A percentile compares a stretch with the other conserved stretches of the same genome.
phyloP scores from a whole-genome alignment of 1,140 invertebrate species.

The Zaprionus davidi region DNA sequence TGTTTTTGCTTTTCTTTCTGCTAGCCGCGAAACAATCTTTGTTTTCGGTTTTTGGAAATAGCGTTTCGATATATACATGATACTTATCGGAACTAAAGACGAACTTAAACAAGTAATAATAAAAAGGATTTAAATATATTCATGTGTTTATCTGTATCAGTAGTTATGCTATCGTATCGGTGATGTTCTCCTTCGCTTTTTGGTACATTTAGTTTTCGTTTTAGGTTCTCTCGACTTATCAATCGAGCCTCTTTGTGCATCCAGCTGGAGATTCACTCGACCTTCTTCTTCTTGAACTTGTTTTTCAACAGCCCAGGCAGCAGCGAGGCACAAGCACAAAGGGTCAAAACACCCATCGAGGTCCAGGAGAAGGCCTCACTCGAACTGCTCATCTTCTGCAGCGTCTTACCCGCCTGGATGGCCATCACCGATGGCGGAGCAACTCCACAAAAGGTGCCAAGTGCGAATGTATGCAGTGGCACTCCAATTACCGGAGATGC shows the following conservation, averaged over 20 bases:
- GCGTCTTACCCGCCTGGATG: slow-evolving; percentile 98
- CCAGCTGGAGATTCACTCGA: slow-evolving; percentile 41
- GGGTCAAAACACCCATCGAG: slow-evolving; percentile 90
- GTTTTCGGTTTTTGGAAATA: slow-evolving; percentile 67
- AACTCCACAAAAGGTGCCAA: slow-evolving; percentile 97
- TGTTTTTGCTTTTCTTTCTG: slow-evolving; percentile 14
- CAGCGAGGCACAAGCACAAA: slow-evolving; percentile 93
- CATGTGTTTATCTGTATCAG: slow-evolving; percentile 15
- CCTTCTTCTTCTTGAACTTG: slow-evolving; percentile 91
- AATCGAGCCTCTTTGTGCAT: not conserved
- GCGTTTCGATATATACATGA: slow-evolving; percentile 34
- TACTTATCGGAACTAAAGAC: slow-evolving; percentile 23
- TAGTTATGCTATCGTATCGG: slow-evolving; percentile 4
- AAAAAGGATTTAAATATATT: slow-evolving; percentile 15
- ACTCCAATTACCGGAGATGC: slow-evolving; percentile 98
- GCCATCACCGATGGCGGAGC: slow-evolving; percentile 98
- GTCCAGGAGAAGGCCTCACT: slow-evolving; percentile 95
- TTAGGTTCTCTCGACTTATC: not conserved
- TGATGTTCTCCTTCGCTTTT: slow-evolving; percentile 10
- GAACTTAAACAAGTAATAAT: slow-evolving; percentile 45
- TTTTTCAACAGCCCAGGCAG: slow-evolving; percentile 96
- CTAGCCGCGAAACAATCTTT: slow-evolving; percentile 34
- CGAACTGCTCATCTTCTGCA: slow-evolving; percentile 96
- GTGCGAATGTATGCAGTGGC: slow-evolving; percentile 94
- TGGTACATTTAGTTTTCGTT: slow-evolving; percentile 12